Evolutionary conservation across 1,140 invertebrate genomes (phyloP).

Genomic region (Euglossa dilemma): DNA sequence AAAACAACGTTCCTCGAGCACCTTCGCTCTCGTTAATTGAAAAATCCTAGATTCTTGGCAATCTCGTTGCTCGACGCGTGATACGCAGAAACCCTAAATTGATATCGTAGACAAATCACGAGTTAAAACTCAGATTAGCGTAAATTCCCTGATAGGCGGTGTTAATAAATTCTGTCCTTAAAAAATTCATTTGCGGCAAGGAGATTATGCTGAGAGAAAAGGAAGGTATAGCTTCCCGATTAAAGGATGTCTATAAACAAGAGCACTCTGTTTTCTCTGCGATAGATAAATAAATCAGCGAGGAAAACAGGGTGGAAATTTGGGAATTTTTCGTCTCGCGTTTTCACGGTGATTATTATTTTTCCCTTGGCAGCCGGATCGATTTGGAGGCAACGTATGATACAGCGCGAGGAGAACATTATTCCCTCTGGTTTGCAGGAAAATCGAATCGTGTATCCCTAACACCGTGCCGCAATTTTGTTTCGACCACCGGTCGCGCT

Average conservation of each 20-base stretch:
- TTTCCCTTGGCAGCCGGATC: no score
- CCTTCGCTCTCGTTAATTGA: neutral
- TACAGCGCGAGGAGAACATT: neutral
- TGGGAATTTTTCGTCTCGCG: no score
- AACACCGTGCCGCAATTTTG: slow-evolving; percentile 4
- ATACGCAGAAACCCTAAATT: no score
- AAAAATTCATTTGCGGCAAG: neutral
- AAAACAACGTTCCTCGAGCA: neutral
- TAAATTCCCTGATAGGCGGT: neutral
- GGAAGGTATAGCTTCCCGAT: neutral
- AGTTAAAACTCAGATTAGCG: neutral
- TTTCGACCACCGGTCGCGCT: neutral
- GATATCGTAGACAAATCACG: neutral
- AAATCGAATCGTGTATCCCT: neutral
- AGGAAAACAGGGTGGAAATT: no score
- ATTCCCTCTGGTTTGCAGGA: neutral
- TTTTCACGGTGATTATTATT: no score
- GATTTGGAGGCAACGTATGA: no score
- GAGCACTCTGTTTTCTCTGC: no score
- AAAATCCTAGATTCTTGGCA: no score
- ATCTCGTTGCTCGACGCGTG: no score
- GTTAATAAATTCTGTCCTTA: neutral
- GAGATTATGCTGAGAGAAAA: neutral
- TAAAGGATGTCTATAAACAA: neutral
- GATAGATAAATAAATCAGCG: no score